Base-by-base conservation (phyloP, 2,113 vertebrate species). In the Beaufortia kweichowensis region DNA sequence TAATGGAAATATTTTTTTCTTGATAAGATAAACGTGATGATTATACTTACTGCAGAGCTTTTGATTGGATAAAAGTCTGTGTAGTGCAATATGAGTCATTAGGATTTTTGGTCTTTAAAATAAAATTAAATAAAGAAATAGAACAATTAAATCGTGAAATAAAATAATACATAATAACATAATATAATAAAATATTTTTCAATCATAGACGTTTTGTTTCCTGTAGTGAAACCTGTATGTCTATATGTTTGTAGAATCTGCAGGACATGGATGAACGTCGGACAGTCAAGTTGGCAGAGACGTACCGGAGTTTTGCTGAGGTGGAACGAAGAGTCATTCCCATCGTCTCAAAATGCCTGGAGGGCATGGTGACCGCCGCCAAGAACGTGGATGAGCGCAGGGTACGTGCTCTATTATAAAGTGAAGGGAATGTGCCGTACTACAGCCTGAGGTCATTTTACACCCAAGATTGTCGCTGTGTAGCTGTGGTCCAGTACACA, bases 181-280 rank as follows among this genome's bases (percentile, higher is more conserved):
- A n/a, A n/a, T n/a, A n/a, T n/a, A n/a, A n/a, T n/a, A n/a, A n/a
- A n/a, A n/a, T n/a, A n/a, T n/a, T n/a, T n/a, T n/a, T n/a, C n/a
- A n/a, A n/a, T n/a, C n/a, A n/a, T n/a, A n/a, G n/a, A n/a, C n/a
- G 9, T 67, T 26, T 43, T 43, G 14, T 63, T 6, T 46, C 6
- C 15, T 53, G 2, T 53, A 19, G 46, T 55, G n/a, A 3, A 65
- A 60, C 17, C 0, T 56, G 2, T 50, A 21, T 55, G 17, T 28
- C 8, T 9, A 4, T 72, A 24, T 57, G 28, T 61, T 73, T 65
- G 41, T 91, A 99, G 97, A 96, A 96, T 87, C 92, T 99, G 78
- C 97, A 99, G 89, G 95, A 93, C 91, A 98, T 99, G 97, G 97
- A 99, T 81, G 93, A 96, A 83, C 92, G 95, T 17, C 94, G 97